Percentiles rank a stretch among this genome's conserved stretches.
Evolutionary conservation across 2,113 vertebrate species (phyloP).

Genomic region (Amazona vittata): DNA sequence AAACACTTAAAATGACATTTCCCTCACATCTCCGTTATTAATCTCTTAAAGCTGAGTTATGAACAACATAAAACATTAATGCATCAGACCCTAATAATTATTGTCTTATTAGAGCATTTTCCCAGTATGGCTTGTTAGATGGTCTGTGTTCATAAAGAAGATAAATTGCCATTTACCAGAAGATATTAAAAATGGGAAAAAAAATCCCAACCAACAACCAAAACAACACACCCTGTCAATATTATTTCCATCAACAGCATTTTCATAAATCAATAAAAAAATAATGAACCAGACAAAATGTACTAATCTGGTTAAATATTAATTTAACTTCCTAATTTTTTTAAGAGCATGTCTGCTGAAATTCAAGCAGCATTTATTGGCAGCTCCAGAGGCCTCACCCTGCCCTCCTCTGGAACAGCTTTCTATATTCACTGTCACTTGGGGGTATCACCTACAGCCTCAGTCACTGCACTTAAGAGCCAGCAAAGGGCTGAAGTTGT

Average conservation of each 20-base stretch:
- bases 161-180: constrained; percentile 71
- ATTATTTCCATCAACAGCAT: constrained; percentile 71
- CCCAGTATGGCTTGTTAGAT: constrained; percentile 25
- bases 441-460: fast-evolving
- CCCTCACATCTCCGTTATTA: constrained; percentile 7
- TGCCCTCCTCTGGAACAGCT: not conserved
- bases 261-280: constrained; percentile 77
- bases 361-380: constrained; percentile 57
- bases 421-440: not conserved
- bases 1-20: constrained; percentile 30
- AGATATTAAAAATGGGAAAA: constrained; percentile 43
- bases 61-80: constrained; percentile 30
- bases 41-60: constrained; percentile 29
- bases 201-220: not conserved
- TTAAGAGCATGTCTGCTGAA: constrained; percentile 65
- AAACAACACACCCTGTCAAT: constrained; percentile 57
- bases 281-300: constrained; percentile 77
- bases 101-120: constrained; percentile 15
- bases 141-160: not conserved
- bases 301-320: constrained; percentile 80
- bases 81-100: constrained; percentile 1
- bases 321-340: constrained; percentile 58
- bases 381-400: not conserved
- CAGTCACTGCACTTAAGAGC: fast-evolving
- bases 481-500: fast-evolving